Conservation (phyloP, 2,888 invertebrate genomes). For the Oxystoma pomonae region DNA sequence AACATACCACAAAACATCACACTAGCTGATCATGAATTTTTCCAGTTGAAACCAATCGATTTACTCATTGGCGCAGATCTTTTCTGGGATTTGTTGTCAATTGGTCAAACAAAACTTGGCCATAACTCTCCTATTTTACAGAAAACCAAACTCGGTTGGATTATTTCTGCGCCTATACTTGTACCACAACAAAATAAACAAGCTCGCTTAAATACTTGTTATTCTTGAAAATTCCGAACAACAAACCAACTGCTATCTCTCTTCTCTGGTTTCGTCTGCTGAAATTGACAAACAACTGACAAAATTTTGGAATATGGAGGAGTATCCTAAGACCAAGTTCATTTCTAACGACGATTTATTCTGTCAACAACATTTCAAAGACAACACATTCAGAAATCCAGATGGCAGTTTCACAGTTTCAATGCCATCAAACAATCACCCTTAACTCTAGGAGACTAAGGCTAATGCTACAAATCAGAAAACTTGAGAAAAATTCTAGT, state of each 20-base stretch:
- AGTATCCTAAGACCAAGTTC: neutral
- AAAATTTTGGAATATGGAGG: slow-evolving; percentile 17
- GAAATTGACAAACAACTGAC: slow-evolving; percentile 5
- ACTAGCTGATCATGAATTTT: neutral
- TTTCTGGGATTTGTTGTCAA: neutral
- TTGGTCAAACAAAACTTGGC: neutral
- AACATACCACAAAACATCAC: neutral
- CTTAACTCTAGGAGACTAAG: slow-evolving; percentile 17
- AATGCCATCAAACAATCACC: slow-evolving; percentile 17
- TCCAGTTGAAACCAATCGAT: neutral
- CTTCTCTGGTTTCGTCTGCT: neutral
- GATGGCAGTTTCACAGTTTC: slow-evolving; percentile 19
- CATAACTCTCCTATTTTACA: neutral
- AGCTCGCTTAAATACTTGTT: no score
- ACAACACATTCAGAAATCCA: slow-evolving; percentile 2
- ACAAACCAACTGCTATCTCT: no score
- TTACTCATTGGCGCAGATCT: neutral
- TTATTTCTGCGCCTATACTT: no score
- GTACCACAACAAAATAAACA: no score
- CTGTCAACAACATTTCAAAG: slow-evolving; percentile 13
- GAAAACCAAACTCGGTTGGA: neutral
- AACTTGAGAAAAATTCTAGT: slow-evolving; percentile 16
- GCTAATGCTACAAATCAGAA: slow-evolving; percentile 19
- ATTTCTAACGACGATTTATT: slow-evolving; percentile 6
- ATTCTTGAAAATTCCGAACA: no score